Base-by-base conservation (phyloP, 2,113 vertebrate species). In the Cyprinodon variegatus region DNA sequence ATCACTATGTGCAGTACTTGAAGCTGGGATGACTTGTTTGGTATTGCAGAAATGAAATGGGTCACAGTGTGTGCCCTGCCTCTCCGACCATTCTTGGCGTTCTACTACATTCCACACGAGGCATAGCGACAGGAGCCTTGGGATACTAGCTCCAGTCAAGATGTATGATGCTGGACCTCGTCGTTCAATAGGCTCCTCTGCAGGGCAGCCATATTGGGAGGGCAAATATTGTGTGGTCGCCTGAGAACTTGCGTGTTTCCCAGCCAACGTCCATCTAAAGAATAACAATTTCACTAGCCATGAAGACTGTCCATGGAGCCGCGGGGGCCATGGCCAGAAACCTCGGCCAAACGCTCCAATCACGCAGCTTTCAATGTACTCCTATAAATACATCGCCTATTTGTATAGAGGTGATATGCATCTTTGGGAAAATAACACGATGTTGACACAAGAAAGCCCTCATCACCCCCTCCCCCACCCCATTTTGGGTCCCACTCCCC, bases 341-440 rank as follows among this genome's bases (percentile, higher is more conserved):
- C 74, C 83, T 68, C 48, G 43, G 92, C 90, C 92, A 93, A 93
- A 81, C 84, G 61, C 85, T 86, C 77, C 88, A 87, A 85, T 90
- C 92, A 91, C 75, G 90, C 89, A 88, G 81, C 74, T 83, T 88
- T 88, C 91, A 79, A 85, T 89, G 85, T 86, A 82, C 88, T 90
- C 92, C 92, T 94, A 94, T 94, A 94, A 94, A 95, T 95, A 95
- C 90, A 89, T 87, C 86, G 87, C 88, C 77, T 94, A 89, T 94
- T 95, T 94, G 92, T 94, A 93, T 91, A 93, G 90, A 91, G 91
- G 79, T 90, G 93, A 94, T 94, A 94, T 92, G 91, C 91, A 94
- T 94, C 93, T 94, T 94, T 94, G 92, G 91, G 94, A 94, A 94
- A 94, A 94, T 94, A 94, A 91, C 93, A 91, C 92, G 92, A 90